phyloP scores from a whole-genome alignment of 2,888 invertebrate genomes.

The Acronicta psi region DNA sequence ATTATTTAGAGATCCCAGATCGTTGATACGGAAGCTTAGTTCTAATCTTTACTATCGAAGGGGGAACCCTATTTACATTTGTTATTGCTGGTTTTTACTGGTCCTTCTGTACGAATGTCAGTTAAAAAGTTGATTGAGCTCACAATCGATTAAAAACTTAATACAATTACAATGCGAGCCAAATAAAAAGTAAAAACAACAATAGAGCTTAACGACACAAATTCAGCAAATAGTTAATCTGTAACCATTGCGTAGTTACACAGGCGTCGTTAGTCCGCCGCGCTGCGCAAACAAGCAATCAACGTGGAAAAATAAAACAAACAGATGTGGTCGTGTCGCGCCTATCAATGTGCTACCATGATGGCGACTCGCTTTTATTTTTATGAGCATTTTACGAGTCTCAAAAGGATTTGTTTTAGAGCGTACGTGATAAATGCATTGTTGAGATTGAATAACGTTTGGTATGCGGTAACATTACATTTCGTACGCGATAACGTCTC shows the following conservation, averaged over 20 bases:
- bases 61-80: constrained; percentile 22
- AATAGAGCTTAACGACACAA: constrained; percentile 25
- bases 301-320: constrained; percentile 57
- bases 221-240: constrained; percentile 43
- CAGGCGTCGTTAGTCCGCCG: constrained; percentile 47
- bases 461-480: constrained; percentile 5
- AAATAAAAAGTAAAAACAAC: constrained; percentile 22
- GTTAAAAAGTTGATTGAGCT: constrained; percentile 16
- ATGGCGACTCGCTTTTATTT: constrained; percentile 54
- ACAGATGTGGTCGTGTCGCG: constrained; percentile 53
- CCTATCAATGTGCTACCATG: constrained; percentile 53
- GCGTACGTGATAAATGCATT: constrained; percentile 55
- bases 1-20: constrained; percentile 48
- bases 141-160: constrained; percentile 18
- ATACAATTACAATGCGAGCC: constrained; percentile 25
- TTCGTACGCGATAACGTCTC: constrained; percentile 9
- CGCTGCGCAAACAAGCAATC: constrained; percentile 59
- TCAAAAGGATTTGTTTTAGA: constrained; percentile 54
- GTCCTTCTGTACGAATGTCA: not conserved
- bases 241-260: constrained; percentile 53
- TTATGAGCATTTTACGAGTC: constrained; percentile 55
- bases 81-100: constrained; percentile 14
- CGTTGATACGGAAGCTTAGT: constrained; percentile 37
- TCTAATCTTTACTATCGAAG: constrained; percentile 33
- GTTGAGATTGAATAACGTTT: constrained; percentile 50